Percentiles rank a stretch among this genome's conserved stretches.
Conservation (phyloP, 2,113 vertebrate genomes). For the Hyperoodon ampullatus region DNA sequence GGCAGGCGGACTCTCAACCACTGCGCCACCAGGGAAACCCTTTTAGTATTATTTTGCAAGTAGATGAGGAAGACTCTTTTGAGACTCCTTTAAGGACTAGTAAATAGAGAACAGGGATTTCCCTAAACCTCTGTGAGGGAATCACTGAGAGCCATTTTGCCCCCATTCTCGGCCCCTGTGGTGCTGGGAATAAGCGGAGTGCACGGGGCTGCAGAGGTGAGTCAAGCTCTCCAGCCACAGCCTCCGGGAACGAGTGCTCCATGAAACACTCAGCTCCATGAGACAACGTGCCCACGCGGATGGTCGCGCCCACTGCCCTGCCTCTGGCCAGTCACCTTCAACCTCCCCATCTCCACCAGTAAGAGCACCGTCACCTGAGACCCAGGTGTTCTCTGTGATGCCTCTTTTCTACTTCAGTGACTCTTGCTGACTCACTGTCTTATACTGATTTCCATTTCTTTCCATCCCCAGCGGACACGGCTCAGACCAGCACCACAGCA, state of each 20-base stretch:
- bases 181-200: background rate
- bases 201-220: background rate
- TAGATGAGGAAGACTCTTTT: background rate
- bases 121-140: background rate
- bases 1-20: too few species aligned
- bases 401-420: background rate
- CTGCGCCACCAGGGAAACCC: too few species aligned
- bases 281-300: background rate
- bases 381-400: background rate
- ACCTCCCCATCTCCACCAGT: background rate
- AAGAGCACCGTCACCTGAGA: background rate
- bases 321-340: background rate
- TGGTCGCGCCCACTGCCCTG: fast-evolving
- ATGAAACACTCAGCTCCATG: background rate
- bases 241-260: background rate
- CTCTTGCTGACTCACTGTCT: background rate
- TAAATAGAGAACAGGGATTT: background rate
- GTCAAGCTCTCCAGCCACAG: fast-evolving
- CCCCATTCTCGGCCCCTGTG: background rate
- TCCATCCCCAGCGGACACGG: background rate
- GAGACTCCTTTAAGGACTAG: background rate
- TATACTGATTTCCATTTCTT: background rate
- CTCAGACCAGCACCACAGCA: background rate
- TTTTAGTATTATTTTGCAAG: background rate
- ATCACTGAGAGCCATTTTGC: background rate